phyloP scores from a whole-genome alignment of 2,113 vertebrate genomes.

The Macquaria ambigua region DNA sequence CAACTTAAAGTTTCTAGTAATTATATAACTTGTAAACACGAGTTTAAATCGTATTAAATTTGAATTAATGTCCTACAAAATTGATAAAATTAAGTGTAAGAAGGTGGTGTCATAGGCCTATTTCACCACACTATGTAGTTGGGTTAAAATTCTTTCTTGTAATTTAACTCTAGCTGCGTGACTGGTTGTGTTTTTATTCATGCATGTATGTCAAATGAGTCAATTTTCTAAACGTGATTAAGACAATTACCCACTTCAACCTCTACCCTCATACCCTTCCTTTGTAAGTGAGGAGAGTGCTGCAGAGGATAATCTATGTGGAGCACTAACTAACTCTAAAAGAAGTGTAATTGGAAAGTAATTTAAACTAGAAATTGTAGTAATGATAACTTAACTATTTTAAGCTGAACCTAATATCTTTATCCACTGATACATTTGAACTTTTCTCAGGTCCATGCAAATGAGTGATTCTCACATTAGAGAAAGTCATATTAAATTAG shows the following conservation, averaged over 20 bases:
- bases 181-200: background rate
- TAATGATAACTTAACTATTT: background rate
- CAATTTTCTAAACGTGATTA: conserved; percentile 24
- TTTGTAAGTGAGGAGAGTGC: too few relatives aligned
- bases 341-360: background rate
- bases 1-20: background rate
- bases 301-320: conserved; percentile 17
- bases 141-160: background rate
- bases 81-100: background rate
- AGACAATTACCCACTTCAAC: background rate
- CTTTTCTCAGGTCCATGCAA: background rate
- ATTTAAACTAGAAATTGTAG: background rate
- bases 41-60: background rate
- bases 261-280: too few relatives aligned
- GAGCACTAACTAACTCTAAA: background rate
- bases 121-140: background rate
- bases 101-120: background rate
- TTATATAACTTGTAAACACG: background rate
- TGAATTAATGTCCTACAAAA: background rate
- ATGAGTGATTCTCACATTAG: background rate
- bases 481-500: background rate
- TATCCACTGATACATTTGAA: background rate
- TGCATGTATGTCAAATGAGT: conserved; percentile 23
- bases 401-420: background rate
- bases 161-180: background rate